Percentiles rank a stretch among this genome's conserved stretches.
Evolutionary conservation across 2,888 invertebrate species (phyloP).

Genomic region (Eumacrocentrus americanus): DNA sequence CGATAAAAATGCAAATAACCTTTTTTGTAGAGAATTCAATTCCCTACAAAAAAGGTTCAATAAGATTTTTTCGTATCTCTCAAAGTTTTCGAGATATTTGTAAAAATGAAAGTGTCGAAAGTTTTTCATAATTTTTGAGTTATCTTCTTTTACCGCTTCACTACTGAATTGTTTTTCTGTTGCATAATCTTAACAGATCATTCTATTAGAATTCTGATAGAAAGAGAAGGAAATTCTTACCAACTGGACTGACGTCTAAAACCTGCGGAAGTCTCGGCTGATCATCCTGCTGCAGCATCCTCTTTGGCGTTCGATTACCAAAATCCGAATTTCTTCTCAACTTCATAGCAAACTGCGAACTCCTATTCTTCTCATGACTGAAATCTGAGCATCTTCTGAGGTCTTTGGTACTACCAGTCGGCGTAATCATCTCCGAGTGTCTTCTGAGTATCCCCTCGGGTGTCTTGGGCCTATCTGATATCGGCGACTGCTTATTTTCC

Average conservation of each 20-base stretch:
- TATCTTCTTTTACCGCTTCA: constrained; percentile 34
- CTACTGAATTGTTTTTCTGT: too few relatives aligned
- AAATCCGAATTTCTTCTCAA: constrained; percentile 58
- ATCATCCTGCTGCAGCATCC: constrained; percentile 43
- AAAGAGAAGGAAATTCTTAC: constrained; percentile 36
- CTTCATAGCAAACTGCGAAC: constrained; percentile 56
- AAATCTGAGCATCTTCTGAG: constrained; percentile 55
- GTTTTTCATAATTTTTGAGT: constrained; percentile 51
- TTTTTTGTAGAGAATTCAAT: too few relatives aligned
- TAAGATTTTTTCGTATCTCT: too few relatives aligned
- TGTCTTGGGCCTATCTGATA: constrained; percentile 36
- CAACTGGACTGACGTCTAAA: constrained; percentile 48
- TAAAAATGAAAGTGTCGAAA: constrained; percentile 52
- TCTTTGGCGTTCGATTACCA: constrained; percentile 52
- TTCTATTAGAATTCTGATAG: too few relatives aligned
- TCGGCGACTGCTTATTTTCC: constrained; percentile 37
- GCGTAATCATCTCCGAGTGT: constrained; percentile 52
- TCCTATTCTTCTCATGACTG: constrained; percentile 51
- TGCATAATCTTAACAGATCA: too few relatives aligned
- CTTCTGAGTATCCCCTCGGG: constrained; percentile 47
- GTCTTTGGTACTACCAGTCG: constrained; percentile 48
- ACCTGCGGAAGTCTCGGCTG: constrained; percentile 46
- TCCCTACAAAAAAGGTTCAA: too few relatives aligned
- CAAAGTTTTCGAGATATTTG: too few relatives aligned
- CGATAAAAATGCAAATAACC: too few relatives aligned